phyloP scores from a whole-genome alignment of 1,140 invertebrate genomes.

The Apocrypta bakeri region DNA sequence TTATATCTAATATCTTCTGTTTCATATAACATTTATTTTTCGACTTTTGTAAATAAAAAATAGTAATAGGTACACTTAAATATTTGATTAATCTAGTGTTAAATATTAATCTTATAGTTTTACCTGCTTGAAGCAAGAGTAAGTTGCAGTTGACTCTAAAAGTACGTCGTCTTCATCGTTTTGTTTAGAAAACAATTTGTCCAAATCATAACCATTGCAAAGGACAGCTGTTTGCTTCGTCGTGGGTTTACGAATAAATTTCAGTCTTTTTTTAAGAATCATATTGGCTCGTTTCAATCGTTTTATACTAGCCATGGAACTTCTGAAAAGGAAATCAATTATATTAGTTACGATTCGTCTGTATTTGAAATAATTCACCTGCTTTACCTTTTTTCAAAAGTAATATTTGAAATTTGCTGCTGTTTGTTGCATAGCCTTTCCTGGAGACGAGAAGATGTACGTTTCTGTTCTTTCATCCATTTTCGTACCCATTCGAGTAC shows the following conservation, averaged over 20 bases:
- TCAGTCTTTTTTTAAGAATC: slow-evolving; percentile 57
- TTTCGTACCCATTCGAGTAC: slow-evolving; percentile 62
- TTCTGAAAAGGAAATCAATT: too few species aligned
- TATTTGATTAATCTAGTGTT: too few species aligned
- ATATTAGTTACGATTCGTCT: too few species aligned
- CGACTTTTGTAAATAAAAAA: too few species aligned
- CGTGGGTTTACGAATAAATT: slow-evolving; percentile 52
- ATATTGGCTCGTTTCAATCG: slow-evolving; percentile 56
- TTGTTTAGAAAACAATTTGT: background rate
- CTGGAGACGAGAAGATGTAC: slow-evolving; percentile 54
- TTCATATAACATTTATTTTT: too few species aligned
- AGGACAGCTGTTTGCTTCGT: slow-evolving; percentile 32
- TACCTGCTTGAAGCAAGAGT: slow-evolving; percentile 38
- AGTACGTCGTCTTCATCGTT: background rate
- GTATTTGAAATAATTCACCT: background rate
- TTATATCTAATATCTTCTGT: too few species aligned
- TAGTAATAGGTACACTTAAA: too few species aligned
- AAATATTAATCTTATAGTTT: background rate
- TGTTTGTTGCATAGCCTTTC: slow-evolving; percentile 62
- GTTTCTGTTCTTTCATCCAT: slow-evolving; percentile 65
- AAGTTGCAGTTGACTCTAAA: slow-evolving; percentile 17
- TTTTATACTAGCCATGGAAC: slow-evolving; percentile 25
- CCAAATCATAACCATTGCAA: background rate
- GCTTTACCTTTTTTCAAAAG: slow-evolving; percentile 63
- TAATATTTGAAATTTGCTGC: slow-evolving; percentile 56